Base-by-base conservation (phyloP, 2,797 vertebrate genomes). In the Pelobates cultripes region DNA sequence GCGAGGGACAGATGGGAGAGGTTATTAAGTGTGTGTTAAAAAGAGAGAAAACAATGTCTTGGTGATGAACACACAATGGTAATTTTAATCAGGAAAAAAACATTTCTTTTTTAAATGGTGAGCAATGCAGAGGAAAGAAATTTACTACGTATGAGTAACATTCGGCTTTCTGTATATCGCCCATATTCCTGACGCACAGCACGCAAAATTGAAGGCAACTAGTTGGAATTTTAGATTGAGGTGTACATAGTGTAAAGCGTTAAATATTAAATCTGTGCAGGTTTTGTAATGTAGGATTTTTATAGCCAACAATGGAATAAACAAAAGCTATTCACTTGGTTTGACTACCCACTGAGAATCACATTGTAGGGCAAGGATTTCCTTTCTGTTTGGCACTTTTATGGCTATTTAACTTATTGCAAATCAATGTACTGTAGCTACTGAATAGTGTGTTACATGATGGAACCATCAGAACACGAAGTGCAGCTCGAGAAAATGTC, bases 1-100 rank as follows among this genome's bases (percentile, higher is more conserved):
- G 40, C 40, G 55, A 64, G 79, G 55, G 67, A 55, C 69, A 82
- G 73, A 72, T 72, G 73, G 80, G 45, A 42, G 57, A 70, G 73
- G 73, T 40, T 64, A 64, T 42, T 70, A n/a, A 60, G 53, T 68
- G 66, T 43, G 5, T 51, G 47, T 51, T 5, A 0, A 14, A 3
- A 14, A 10, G 9, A 64, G 28, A 13, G 66, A 40, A 42, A 61
- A 51, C n/a, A 70, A 75, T 4, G 67, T 61, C 70, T 81, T 40
- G 3, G 53, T 28, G 15, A 66, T 44, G 72, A 67, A 41, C 63
- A 41, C 28, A 28, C 7, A 41, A 80, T 45, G 79, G 74, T 66
- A 61, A 70, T 81, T 69, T 70, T 28, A 28, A 28, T 28, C 28
- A 28, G 10, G 47, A 51, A 51, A 51, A 51, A 28, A 28, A 28